Percentiles rank a stretch among this genome's conserved stretches.
phyloP scores from a whole-genome alignment of 92 coral and sea anemone species.

The Ricordea florida region DNA sequence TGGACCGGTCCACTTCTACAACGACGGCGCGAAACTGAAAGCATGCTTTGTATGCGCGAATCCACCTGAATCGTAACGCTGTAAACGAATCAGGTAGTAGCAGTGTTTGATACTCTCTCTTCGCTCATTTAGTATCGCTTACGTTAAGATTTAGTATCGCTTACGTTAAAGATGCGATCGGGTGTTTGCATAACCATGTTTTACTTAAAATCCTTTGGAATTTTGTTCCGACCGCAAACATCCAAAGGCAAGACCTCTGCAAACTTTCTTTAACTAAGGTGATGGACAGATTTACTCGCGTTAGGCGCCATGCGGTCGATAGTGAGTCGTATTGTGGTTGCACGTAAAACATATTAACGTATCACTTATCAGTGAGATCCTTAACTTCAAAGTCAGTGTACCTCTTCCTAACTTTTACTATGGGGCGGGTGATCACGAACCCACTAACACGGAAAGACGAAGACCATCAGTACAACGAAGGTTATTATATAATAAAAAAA shows the following conservation, averaged over 20 bases:
- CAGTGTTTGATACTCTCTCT: too few relatives aligned
- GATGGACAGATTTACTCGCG: slow-evolving; percentile 54
- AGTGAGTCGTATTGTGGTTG: slow-evolving; percentile 27
- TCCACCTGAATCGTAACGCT: background rate
- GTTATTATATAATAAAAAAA: background rate
- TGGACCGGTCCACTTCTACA: background rate
- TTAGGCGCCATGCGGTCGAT: slow-evolving; percentile 66
- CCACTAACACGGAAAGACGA: background rate
- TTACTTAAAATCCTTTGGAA: slow-evolving; percentile 16
- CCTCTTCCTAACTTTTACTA: background rate
- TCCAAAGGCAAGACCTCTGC: slow-evolving; percentile 12
- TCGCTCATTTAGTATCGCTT: too few relatives aligned
- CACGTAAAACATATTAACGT: background rate
- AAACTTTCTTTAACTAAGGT: slow-evolving; percentile 5
- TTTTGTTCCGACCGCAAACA: slow-evolving; percentile 33
- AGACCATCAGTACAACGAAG: background rate
- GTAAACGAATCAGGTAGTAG: slow-evolving; percentile 10
- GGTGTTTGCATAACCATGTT: background rate
- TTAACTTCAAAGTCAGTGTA: background rate
- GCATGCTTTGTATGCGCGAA: background rate
- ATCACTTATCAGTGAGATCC: slow-evolving; percentile 34
- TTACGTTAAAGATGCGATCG: background rate
- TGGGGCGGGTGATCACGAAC: slow-evolving; percentile 3
- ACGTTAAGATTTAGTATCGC: too few relatives aligned
- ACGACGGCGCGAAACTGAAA: slow-evolving; percentile 43